Base-by-base conservation (phyloP, 2,113 vertebrate genomes). In the Acrocephalus arundinaceus region DNA sequence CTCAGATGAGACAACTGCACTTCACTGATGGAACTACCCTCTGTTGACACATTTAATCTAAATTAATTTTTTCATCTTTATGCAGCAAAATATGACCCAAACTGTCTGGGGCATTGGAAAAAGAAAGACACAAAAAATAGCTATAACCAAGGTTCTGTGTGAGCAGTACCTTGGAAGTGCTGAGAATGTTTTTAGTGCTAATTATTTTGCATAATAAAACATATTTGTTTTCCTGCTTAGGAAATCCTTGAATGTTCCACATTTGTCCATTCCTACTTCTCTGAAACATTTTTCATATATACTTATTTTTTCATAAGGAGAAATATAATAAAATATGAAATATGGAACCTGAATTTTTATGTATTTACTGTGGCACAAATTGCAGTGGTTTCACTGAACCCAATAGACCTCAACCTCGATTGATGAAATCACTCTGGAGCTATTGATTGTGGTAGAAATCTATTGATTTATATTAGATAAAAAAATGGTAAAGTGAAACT, bases 61-160 rank as follows among this genome's bases (percentile, higher is more conserved):
- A 95, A 90, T 90, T 81, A 82, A 31, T 93, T 71, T 90, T 92
- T 88, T 77, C 2, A 2, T 78, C 48, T 92, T 93, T 77, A 61
- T 84, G 65, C 57, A 87, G 57, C 39, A 90, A 89, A 67, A 24
- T 61, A 35, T 83, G 67, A 82, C 43, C 49, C 63, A 61, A 75
- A 52, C 10, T 2, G 1, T 77, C 61, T 84, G 48, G 83, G 65
- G 19, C 73, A 77, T 2, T 67, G 35, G 48, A 75, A 92, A 83
- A 78, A 84, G 46, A n/a, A 65, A 78, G 52, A 9, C 59, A 33
- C 1, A 41, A 71, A 86, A 86, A n/a, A 21, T 4, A 81, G 33
- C 17, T 80, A 35, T 70, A 55, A 51, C 31, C 25, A 54, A 61
- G 35, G 30, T 67, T 55, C 73, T 76, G 37, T 54, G 46, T 93